Percentiles rank a stretch among this genome's conserved stretches.
Conservation (phyloP, 2,113 vertebrate genomes). For the Erinaceus europaeus region DNA sequence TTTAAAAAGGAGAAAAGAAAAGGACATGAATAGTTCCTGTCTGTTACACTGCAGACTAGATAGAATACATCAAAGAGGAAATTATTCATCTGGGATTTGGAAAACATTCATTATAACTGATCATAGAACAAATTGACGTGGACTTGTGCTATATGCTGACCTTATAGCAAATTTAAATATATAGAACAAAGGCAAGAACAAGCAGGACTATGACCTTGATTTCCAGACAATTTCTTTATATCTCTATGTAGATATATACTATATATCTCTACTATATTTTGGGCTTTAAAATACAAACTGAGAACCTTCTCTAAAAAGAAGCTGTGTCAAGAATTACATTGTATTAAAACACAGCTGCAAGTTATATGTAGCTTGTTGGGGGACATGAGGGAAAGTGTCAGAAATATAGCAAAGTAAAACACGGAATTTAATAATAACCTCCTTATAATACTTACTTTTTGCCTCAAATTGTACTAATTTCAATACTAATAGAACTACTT, state of each 20-base stretch:
- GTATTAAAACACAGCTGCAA: conserved; percentile 10
- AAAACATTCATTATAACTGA: conserved; percentile 71
- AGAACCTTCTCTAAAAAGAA: conserved; percentile 25
- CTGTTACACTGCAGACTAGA: conserved; percentile 57
- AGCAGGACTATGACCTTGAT: conserved; percentile 21
- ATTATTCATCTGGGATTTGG: conserved; percentile 66
- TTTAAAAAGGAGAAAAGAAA: conserved; percentile 70
- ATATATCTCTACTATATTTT: conserved; percentile 39
- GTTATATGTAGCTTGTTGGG: conserved; percentile 3
- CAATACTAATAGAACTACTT: not conserved
- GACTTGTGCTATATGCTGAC: conserved; percentile 26
- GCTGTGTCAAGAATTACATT: conserved; percentile 20
- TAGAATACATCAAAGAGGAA: conserved; percentile 70
- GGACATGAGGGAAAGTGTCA: not conserved
- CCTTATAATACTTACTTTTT: not conserved
- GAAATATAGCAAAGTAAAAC: conserved; percentile 6
- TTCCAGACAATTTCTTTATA: conserved; percentile 49
- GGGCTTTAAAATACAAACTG: not conserved
- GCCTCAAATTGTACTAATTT: not conserved
- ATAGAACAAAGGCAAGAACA: conserved; percentile 44
- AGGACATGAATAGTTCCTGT: conserved; percentile 70
- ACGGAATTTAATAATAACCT: not conserved
- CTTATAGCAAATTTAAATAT: conserved; percentile 57
- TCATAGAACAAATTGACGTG: conserved; percentile 50
- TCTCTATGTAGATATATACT: too few relatives aligned